Percentiles rank a stretch among this genome's conserved stretches.
Evolutionary conservation across 2,888 invertebrate genomes (phyloP).

Genomic region (Calliscelio sp.): DNA sequence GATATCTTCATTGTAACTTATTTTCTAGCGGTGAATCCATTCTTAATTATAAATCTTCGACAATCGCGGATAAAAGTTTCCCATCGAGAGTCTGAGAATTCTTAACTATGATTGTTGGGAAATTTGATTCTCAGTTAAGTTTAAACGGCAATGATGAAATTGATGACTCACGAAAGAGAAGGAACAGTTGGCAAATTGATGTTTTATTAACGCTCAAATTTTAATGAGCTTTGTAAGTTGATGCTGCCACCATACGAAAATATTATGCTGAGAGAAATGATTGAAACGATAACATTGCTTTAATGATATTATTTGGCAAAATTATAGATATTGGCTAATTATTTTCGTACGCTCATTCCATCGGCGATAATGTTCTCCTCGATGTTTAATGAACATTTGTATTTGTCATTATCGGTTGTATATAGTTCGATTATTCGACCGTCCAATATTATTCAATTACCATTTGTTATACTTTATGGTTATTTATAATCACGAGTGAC

Average conservation of each 20-base stretch:
- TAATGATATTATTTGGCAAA: too few relatives aligned
- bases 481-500: too few relatives aligned
- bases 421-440: background rate
- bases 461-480: background rate
- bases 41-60: conserved; percentile 34
- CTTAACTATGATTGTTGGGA: conserved; percentile 33
- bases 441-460: background rate
- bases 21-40: background rate
- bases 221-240: too few relatives aligned
- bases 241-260: too few relatives aligned
- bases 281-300: too few relatives aligned
- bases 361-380: background rate
- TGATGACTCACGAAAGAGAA: too few relatives aligned
- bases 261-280: too few relatives aligned
- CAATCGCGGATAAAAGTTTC: conserved; percentile 20
- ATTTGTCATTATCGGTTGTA: background rate
- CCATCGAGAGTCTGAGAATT: background rate
- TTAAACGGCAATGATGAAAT: too few relatives aligned
- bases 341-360: background rate
- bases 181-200: too few relatives aligned
- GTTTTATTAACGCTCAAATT: too few relatives aligned
- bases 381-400: background rate
- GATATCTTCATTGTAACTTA: conserved; percentile 25
- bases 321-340: background rate
- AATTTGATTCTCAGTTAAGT: conserved; percentile 25